A percentile compares a stretch with the other conserved stretches of the same genome.
These are phyloP conservation scores for Hormaphis cornu DNA, from an alignment of 1,140 invertebrate genomes.

Conservation along the genomic window DNA sequence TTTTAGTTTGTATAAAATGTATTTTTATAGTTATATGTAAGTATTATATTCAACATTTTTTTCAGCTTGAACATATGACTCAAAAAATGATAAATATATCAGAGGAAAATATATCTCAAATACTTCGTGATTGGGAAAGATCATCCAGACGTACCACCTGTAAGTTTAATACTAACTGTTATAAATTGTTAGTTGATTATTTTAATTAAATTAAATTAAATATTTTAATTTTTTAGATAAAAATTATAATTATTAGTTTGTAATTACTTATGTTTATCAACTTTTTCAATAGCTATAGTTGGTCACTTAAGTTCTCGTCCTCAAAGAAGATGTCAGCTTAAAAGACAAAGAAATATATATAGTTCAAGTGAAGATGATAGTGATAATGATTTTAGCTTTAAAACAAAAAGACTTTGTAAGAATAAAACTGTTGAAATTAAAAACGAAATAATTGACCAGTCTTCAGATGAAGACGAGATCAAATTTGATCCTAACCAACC, in stretches of 20 bases:
- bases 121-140: background rate
- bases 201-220: too few relatives aligned
- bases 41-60: too few relatives aligned
- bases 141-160: slow-evolving; percentile 1
- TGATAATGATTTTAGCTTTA: slow-evolving; percentile 18
- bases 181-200: background rate
- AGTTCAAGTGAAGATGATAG: slow-evolving; percentile 17
- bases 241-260: too few relatives aligned
- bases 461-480: slow-evolving; percentile 12
- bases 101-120: slow-evolving; percentile 2
- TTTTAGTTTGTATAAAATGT: background rate
- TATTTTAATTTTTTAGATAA: too few relatives aligned
- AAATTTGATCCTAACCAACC: slow-evolving; percentile 27
- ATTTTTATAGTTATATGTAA: background rate
- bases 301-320: slow-evolving; percentile 21
- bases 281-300: slow-evolving; percentile 9
- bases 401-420: background rate
- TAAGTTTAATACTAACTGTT: background rate
- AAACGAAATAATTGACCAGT: slow-evolving; percentile 4
- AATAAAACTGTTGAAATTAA: background rate
- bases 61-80: slow-evolving; percentile 7
- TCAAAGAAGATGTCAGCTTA: slow-evolving; percentile 14
- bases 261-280: too few relatives aligned
- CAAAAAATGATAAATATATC: slow-evolving; percentile 9
- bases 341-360: background rate